A percentile compares a stretch with the other conserved stretches of the same genome.
phyloP scores from a whole-genome alignment of 2,113 vertebrate species.

The Rhabdomys dilectus region DNA sequence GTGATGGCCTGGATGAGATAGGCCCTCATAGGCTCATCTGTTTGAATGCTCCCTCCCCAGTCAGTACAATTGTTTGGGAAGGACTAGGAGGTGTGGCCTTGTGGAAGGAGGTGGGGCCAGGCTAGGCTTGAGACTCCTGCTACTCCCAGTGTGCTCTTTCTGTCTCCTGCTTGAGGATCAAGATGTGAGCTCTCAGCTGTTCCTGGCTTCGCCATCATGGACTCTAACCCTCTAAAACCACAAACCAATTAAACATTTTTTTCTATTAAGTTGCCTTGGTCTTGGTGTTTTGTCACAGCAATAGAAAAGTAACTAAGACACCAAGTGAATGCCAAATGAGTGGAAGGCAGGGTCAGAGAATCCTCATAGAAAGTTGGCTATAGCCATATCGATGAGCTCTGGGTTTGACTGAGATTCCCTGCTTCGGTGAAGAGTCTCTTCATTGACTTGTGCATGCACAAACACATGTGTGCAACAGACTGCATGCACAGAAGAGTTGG shows the following conservation, averaged over 20 bases:
- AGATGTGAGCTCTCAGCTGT: not conserved
- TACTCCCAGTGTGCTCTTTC: not conserved
- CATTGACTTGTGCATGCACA: not conserved
- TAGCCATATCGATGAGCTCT: not conserved
- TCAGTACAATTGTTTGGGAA: not conserved
- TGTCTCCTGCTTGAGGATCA: not conserved
- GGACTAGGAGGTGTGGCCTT: not conserved
- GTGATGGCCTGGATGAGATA: not conserved
- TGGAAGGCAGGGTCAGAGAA: not conserved
- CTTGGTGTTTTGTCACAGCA: not conserved
- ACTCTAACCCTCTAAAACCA: not conserved
- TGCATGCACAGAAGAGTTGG: no score
- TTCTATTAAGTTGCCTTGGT: not conserved
- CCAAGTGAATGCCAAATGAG: not conserved
- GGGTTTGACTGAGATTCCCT: not conserved
- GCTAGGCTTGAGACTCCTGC: not conserved
- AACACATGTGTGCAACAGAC: not conserved
- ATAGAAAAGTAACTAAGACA: not conserved
- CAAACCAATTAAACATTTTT: not conserved
- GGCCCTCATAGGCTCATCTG: not conserved
- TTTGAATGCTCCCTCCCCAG: not conserved
- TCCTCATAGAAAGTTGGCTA: not conserved
- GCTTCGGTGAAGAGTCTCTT: not conserved
- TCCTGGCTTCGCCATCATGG: not conserved
- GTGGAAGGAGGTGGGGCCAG: not conserved